Percentiles rank a stretch among this genome's conserved stretches.
Conservation (phyloP, 1,140 invertebrate genomes). For the Wiebesia pumilae region DNA sequence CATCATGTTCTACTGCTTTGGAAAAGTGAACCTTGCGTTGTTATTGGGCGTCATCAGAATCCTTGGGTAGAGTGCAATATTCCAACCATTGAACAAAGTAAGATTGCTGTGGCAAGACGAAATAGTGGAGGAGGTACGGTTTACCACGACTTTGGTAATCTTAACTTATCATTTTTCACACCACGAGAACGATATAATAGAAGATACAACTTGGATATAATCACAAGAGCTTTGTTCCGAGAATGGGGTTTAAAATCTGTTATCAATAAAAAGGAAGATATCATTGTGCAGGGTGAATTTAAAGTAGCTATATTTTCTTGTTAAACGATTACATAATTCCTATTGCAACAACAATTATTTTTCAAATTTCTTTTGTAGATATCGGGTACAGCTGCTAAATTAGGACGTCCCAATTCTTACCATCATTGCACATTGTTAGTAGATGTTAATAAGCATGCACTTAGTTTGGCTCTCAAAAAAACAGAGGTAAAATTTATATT, state of each 20-base stretch:
- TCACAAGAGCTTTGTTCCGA: conserved; percentile 85
- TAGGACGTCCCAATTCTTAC: conserved; percentile 89
- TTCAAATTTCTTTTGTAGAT: conserved; percentile 75
- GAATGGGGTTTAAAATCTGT: conserved; percentile 85
- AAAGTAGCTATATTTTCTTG: conserved; percentile 80
- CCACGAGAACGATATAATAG: conserved; percentile 86
- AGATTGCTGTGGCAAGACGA: conserved; percentile 86
- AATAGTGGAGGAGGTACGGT: conserved; percentile 98
- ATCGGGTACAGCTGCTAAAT: conserved; percentile 93
- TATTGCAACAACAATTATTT: background rate
- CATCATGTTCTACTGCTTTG: conserved; percentile 91
- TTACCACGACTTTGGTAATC: conserved; percentile 95
- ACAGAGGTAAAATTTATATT: conserved; percentile 77
- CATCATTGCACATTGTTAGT: conserved; percentile 96
- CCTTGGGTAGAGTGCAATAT: conserved; percentile 94
- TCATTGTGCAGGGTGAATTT: conserved; percentile 85
- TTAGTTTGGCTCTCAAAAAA: conserved; percentile 81
- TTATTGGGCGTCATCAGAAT: conserved; percentile 97
- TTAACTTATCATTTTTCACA: conserved; percentile 94
- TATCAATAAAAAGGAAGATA: conserved; percentile 88
- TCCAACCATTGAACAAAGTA: conserved; percentile 77
- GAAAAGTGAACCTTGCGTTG: conserved; percentile 94
- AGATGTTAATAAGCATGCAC: conserved; percentile 84
- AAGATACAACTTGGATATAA: conserved; percentile 88
- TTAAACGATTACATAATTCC: background rate